Conservation (phyloP, 2,113 vertebrate species). For the Arvicanthis niloticus region DNA sequence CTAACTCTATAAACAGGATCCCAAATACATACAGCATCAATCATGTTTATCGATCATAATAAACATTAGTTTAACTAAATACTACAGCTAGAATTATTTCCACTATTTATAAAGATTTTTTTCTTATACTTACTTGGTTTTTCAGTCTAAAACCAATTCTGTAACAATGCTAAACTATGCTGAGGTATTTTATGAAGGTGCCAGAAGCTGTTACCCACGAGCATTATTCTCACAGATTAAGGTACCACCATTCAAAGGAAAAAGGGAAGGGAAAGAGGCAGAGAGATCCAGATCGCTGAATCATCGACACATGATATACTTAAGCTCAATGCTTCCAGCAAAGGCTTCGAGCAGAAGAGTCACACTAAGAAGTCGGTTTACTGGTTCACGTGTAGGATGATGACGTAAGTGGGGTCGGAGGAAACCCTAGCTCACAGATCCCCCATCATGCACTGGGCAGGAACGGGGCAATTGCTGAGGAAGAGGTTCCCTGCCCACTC, state of each 20-base stretch:
- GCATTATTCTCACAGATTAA: conserved; percentile 83
- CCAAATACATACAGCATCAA: conserved; percentile 87
- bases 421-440: not conserved
- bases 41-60: conserved; percentile 86
- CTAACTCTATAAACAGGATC: conserved; percentile 87
- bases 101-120: conserved; percentile 91
- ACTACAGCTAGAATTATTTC: conserved; percentile 91
- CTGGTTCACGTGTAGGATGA: not conserved
- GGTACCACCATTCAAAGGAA: conserved; percentile 77
- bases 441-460: not conserved
- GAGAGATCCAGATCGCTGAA: conserved; percentile 70
- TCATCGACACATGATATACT: not conserved
- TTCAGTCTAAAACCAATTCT: conserved; percentile 91
- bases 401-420: not conserved
- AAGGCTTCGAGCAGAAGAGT: not conserved
- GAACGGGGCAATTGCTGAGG: not conserved
- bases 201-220: conserved; percentile 87
- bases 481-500: conserved; percentile 2
- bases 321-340: not conserved
- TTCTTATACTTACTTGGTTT: conserved; percentile 85
- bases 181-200: conserved; percentile 98
- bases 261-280: conserved; percentile 32
- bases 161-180: conserved; percentile 92
- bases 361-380: not conserved
- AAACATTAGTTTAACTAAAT: conserved; percentile 92